Evolutionary conservation across 2,113 vertebrate genomes (phyloP), one percentile per base, ranked within the genome.

Genomic region (Manacus vitellinus): DNA sequence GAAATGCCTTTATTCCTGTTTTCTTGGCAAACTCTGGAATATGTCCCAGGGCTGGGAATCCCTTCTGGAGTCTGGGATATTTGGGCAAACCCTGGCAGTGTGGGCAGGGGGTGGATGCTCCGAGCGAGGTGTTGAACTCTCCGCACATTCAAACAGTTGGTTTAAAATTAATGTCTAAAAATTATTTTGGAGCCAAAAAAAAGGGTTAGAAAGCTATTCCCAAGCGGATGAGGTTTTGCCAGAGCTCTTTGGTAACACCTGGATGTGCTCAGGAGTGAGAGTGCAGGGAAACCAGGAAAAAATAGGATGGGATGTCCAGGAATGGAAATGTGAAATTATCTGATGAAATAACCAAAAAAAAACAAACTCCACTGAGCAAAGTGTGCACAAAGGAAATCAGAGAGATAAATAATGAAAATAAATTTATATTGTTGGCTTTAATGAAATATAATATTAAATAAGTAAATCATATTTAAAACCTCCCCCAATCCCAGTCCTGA

Each of bases 231-330:
- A 70, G 41, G 43, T n/a, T 82, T 46, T 70, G 33, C 12, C 0
- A 1, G 49, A 18, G 67, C 23, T 49, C 8, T 59, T 9, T 9
- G 55, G 66, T 28, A 4, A 28, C 17, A 61, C 51, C 70, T 41
- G 52, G 10, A 0, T 8, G 14, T 0, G 15, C 9, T 49, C 21
- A 3, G 92, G n/a, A 20, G 31, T 0, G 31, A 1, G 54, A 49
- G 16, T 2, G 10, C 5, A 9, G 49, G 41, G 65, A 73, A 73
- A 31, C 7, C 5, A 0, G 56, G 15, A 56, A 67, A 67, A 67
- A n/a, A 16, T 5, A 2, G 0, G 10, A 12, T 20, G 43, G 17
- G 55, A n/a, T 75, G 41, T 37, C 33, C 7, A 6, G 9, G 81
- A 28, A 35, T 16, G 41, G 58, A 21, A 61, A 87, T 6, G 35